phyloP scores from a whole-genome alignment of 2,797 vertebrate genomes.

The Catostomus latipinnis region DNA sequence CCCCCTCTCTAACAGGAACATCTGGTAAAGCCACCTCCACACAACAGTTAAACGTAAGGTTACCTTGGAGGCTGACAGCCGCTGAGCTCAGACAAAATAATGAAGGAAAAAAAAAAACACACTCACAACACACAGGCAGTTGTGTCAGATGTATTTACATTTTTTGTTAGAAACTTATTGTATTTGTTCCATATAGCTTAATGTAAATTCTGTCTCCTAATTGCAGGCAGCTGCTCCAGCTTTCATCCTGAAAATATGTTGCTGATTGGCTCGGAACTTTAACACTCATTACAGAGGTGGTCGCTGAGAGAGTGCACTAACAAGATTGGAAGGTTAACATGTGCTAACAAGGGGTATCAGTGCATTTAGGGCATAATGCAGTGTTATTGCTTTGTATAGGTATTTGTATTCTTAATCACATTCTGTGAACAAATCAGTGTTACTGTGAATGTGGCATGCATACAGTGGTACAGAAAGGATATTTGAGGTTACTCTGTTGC shows the following conservation, averaged over 20 bases:
- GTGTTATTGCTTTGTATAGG: background rate
- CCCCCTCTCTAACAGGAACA: constrained; percentile 76
- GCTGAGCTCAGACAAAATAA: constrained; percentile 65
- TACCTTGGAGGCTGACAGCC: constrained; percentile 76
- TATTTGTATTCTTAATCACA: background rate
- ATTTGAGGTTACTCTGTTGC: too few relatives aligned
- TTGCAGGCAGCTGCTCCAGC: background rate
- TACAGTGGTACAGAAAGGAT: background rate
- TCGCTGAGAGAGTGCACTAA: background rate
- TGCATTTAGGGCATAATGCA: background rate
- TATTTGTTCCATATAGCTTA: background rate
- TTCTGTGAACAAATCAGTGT: background rate
- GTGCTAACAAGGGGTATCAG: constrained; percentile 12
- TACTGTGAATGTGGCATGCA: background rate
- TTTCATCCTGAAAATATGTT: background rate
- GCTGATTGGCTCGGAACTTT: background rate
- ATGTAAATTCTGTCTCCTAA: background rate
- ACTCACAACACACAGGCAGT: background rate
- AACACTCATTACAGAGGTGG: constrained; percentile 9
- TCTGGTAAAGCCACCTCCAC: constrained; percentile 73
- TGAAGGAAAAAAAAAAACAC: constrained; percentile 14
- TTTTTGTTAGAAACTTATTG: constrained; percentile 2
- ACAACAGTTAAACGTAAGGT: constrained; percentile 74
- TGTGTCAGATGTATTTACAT: background rate
- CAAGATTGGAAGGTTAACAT: constrained; percentile 1